Evolutionary conservation across 2,113 vertebrate genomes (phyloP), one percentile per base, ranked within the genome.

Genomic region (Pelusios castaneus): DNA sequence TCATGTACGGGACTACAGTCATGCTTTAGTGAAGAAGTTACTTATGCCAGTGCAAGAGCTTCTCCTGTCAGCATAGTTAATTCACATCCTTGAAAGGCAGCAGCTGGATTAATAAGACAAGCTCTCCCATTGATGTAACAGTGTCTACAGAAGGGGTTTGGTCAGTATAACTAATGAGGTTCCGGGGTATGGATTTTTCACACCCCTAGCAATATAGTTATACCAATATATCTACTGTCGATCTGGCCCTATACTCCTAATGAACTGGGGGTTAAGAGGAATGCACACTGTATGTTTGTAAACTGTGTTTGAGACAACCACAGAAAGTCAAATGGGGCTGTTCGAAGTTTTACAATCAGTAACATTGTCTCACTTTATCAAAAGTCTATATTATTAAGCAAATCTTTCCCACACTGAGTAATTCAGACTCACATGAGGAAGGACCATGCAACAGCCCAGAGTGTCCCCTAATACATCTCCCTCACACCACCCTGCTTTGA

Each of bases 251-350:
- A 43, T 41, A 49, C 27, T 70, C 29, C 2, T 8, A 5, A 90
- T 90, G 73, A 45, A 52, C 29, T 12, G 7, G 7, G 8, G 84
- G 1, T 80, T 84, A 52, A 89, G 75, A 93, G 14, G 67, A 89
- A 75, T 6, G 4, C 87, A 24, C 12, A 47, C 0, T 0, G 47
- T 73, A 22, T 73, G 22, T 41, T 41, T 43, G 70, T 73, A n/a
- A 11, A 25, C 10, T 73, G 38, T 73, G 22, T 25, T 19, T 63
- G 22, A 43, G 70, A 43, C 6, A 22, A 75, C 12, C 38, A 43
- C 22, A 75, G 70, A 75, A 43, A 41, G 70, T 25, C 11, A 25
- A 75, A 76, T 29, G 24, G 73, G 73, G 73, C 73, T 76, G 22
- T 27, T 76, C 27, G 73, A 12, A 27, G 5, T 45, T 76, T 45